Percentiles rank a stretch among this genome's conserved stretches.
Evolutionary conservation across 2,888 invertebrate genomes (phyloP).

Genomic region (Melanotus villosus): DNA sequence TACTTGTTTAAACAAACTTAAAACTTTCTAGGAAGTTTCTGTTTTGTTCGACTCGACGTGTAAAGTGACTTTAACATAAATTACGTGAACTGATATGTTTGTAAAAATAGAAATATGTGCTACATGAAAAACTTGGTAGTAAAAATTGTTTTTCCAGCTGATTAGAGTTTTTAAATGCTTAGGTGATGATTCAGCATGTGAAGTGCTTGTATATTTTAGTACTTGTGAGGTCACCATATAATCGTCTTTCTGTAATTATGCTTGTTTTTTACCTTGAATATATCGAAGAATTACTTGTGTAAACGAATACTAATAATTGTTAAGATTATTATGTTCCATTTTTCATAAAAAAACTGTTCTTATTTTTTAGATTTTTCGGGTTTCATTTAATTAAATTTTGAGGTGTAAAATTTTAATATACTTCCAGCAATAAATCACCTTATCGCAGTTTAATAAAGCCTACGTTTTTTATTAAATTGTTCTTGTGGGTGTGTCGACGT

Average conservation of each 20-base stretch:
- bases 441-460: constrained; percentile 2
- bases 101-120: background rate
- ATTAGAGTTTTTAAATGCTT: background rate
- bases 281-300: too few relatives aligned
- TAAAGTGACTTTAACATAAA: background rate
- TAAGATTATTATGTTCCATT: too few relatives aligned
- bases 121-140: too few relatives aligned
- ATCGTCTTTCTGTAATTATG: background rate
- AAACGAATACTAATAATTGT: too few relatives aligned
- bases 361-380: too few relatives aligned
- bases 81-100: constrained; percentile 9
- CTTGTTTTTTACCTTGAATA: background rate
- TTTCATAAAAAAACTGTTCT: too few relatives aligned
- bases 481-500: background rate
- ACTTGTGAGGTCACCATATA: background rate
- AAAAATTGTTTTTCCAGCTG: background rate
- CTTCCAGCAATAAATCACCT: constrained; percentile 5
- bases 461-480: constrained; percentile 16
- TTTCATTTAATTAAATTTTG: too few relatives aligned
- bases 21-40: constrained; percentile 11
- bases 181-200: background rate
- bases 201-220: background rate
- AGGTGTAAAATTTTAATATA: background rate
- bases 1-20: background rate
- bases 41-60: constrained; percentile 1